Evolutionary conservation across 2,797 vertebrate species (phyloP).

Genomic region (Anas flavirostris): DNA sequence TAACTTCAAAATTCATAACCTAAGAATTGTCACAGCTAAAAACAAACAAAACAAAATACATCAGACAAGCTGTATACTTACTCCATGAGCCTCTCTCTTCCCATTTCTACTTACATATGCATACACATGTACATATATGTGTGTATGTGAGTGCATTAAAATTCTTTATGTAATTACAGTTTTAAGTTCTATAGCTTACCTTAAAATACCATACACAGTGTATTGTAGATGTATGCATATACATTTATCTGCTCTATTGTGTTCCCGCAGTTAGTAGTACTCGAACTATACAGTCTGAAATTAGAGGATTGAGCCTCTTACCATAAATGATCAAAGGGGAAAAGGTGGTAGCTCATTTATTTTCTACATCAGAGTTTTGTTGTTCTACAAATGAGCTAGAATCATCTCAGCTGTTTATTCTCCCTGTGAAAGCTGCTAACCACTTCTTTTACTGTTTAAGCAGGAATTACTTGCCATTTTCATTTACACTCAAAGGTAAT

Average conservation of each 20-base stretch:
- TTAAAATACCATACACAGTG: neutral
- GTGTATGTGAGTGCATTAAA: neutral
- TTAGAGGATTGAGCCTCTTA: neutral
- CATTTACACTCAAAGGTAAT: neutral
- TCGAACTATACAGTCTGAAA: neutral
- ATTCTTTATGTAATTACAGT: neutral
- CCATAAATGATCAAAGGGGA: conserved; percentile 1
- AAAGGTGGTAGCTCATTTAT: neutral
- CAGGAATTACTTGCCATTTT: conserved; percentile 9
- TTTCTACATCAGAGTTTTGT: conserved; percentile 1
- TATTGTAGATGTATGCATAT: neutral
- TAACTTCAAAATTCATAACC: neutral
- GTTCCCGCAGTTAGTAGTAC: neutral
- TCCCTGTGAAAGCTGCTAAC: neutral
- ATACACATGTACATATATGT: neutral
- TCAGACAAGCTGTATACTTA: neutral
- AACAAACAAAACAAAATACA: neutral
- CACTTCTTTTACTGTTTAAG: neutral
- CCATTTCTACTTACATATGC: neutral
- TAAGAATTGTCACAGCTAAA: neutral
- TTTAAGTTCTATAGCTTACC: neutral
- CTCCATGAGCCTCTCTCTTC: neutral
- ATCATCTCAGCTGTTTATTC: neutral
- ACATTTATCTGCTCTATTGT: neutral
- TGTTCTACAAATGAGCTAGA: neutral